A percentile compares a stretch with the other conserved stretches of the same genome.
Evolutionary conservation across 2,888 invertebrate genomes (phyloP).

Genomic region (Dryobotodes eremita): DNA sequence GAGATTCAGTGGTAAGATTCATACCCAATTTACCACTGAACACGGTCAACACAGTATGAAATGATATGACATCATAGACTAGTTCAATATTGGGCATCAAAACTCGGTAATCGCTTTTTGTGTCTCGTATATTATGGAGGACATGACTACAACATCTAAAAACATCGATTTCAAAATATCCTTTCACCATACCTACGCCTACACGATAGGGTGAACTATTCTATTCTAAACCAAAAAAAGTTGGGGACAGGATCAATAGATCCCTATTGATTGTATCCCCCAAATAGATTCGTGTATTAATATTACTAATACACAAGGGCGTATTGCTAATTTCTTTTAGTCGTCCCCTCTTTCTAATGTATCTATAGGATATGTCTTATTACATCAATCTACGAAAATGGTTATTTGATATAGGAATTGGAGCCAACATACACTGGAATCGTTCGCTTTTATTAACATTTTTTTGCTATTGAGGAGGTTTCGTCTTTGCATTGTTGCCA

Average conservation of each 20-base stretch:
- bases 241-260: conserved; percentile 59
- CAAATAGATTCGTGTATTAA: conserved; percentile 79
- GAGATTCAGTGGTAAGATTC: not conserved
- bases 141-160: not conserved
- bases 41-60: not conserved
- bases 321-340: conserved; percentile 77
- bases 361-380: conserved; percentile 67
- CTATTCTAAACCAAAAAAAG: conserved; percentile 30
- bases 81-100: not conserved
- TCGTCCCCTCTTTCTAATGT: conserved; percentile 73
- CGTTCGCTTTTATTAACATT: conserved; percentile 61
- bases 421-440: conserved; percentile 38
- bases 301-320: conserved; percentile 79
- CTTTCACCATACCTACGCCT: conserved; percentile 16
- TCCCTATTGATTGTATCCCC: conserved; percentile 63
- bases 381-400: conserved; percentile 67
- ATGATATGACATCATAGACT: not conserved
- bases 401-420: conserved; percentile 67
- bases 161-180: conserved; percentile 6
- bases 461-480: conserved; percentile 39
- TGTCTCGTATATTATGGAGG: not conserved
- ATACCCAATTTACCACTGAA: not conserved
- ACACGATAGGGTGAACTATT: conserved; percentile 20
- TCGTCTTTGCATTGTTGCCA: conserved; percentile 41
- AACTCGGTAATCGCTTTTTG: not conserved